Conservation (phyloP, 2,888 invertebrate genomes). For the Pyrochroa serraticornis region DNA sequence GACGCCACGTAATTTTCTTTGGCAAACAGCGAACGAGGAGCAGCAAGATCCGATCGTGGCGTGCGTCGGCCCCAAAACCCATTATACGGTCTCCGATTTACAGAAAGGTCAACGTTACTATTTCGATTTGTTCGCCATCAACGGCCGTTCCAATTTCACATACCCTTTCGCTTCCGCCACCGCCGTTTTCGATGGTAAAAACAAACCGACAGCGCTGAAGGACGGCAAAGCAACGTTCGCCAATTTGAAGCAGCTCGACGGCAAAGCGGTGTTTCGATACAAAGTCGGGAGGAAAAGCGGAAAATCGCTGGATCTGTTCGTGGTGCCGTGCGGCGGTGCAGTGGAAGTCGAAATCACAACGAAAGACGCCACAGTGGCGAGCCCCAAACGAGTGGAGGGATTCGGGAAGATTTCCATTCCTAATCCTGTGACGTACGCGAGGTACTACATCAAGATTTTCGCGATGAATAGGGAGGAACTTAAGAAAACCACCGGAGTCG, state of each 20-base stretch:
- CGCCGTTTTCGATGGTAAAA: constrained; percentile 51
- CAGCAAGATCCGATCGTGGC: constrained; percentile 46
- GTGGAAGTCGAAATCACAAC: constrained; percentile 59
- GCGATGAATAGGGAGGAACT: constrained; percentile 61
- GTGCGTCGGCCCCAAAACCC: constrained; percentile 61
- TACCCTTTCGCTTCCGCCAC: constrained; percentile 59
- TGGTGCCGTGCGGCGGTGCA: constrained; percentile 64
- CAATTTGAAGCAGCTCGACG: constrained; percentile 61
- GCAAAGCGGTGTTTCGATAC: constrained; percentile 62
- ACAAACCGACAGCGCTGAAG: constrained; percentile 54
- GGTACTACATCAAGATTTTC: constrained; percentile 61
- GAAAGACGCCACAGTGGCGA: constrained; percentile 53
- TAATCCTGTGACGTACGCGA: constrained; percentile 55
- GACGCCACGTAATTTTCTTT: not conserved
- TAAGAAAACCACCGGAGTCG: constrained; percentile 60
- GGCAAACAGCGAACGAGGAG: not conserved
- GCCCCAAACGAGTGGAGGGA: constrained; percentile 56
- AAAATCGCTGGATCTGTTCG: constrained; percentile 54
- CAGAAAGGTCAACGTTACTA: constrained; percentile 59
- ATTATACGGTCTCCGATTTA: constrained; percentile 59
- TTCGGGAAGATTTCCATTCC: constrained; percentile 58
- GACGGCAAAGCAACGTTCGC: constrained; percentile 60
- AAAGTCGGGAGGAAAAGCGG: constrained; percentile 55
- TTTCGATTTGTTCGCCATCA: constrained; percentile 63
- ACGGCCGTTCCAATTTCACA: constrained; percentile 60